Base-by-base conservation (phyloP, 2,888 invertebrate genomes). In the Drosophila yooni region DNA sequence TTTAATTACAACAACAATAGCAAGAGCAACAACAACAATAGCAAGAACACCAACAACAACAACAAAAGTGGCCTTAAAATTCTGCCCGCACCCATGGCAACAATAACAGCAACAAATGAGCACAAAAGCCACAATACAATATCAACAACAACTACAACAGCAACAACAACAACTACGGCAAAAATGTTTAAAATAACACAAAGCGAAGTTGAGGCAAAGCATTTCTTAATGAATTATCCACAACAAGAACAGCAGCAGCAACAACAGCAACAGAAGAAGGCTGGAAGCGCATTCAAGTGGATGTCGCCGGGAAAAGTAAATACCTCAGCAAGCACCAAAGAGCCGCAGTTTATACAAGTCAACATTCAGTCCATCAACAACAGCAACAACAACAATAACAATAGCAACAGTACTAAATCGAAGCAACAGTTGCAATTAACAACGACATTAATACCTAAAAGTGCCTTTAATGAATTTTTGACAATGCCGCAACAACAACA, bases 381-480 rank as follows among this genome's bases (percentile, higher is more conserved):
- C 60, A 73, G 8, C 63, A 73, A 18, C 58, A 70, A 29, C 51
- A 69, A 38, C 43, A 61, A 33, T 51, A 60, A 31, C 59, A 53
- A 54, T 54, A 63, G 18, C 63, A 70, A 61, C 54, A 77, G 74
- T 70, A 69, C 66, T 76, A 80, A 46, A 46, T 46, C 46, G 8
- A 46, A 46, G 46, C 46, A 46, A 46, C 15, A 46, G 15, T 27
- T 46, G 46, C 46, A 46, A 46, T 46, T 46, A 46, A 54, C 68
- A 63, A 34, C 65, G 70, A 62, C 57, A 76, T 74, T 72, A 67
- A 70, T 76, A 80, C 73, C 71, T 70, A 78, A 80, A 74, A 83
- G 84, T 91, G 91, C 89, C 91, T 91, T 91, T 74, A 72, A 66
- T 38, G 60, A 81, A 68, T 64, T 65, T 52, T 58, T 63, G 69